Percentiles rank a stretch among this genome's conserved stretches.
Conservation (phyloP, 2,797 vertebrate genomes). For the Chrysocyon brachyurus region DNA sequence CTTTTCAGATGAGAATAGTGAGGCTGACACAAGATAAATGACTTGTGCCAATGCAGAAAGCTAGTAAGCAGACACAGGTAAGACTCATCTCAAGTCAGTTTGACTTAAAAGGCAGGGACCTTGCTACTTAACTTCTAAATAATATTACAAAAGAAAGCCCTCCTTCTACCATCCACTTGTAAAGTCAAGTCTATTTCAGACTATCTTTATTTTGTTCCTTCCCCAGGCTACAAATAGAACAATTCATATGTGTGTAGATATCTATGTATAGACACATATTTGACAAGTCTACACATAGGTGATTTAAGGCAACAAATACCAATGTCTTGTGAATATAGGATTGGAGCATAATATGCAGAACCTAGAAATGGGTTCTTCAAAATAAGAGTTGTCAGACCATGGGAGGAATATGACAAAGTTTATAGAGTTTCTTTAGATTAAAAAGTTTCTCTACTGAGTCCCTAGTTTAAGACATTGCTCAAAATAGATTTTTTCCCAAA, state of each 20-base stretch:
- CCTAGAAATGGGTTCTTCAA: not conserved
- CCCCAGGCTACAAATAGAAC: not conserved
- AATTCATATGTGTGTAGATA: not conserved
- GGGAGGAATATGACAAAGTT: not conserved
- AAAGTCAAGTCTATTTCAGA: conserved; percentile 36
- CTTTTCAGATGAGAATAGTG: conserved; percentile 14
- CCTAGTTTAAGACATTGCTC: not conserved
- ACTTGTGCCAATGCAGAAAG: not conserved
- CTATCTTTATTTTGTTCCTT: not conserved
- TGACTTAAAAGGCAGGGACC: not conserved
- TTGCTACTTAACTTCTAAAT: not conserved
- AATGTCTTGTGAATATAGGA: not conserved
- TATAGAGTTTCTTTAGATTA: not conserved
- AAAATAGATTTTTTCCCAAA: not conserved
- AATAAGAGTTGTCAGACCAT: not conserved
- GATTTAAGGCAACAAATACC: not conserved
- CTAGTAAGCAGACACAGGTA: not conserved
- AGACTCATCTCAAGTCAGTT: not conserved
- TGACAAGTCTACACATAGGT: not conserved
- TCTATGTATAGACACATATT: not conserved
- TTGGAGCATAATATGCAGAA: not conserved
- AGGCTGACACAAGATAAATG: not conserved
- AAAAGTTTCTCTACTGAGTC: not conserved
- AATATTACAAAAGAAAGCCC: not conserved
- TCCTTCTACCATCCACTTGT: not conserved